Evolutionary conservation across 2,888 invertebrate genomes (phyloP), one percentile per base, ranked within the genome.

Genomic region (Cheiracanthium punctorium): DNA sequence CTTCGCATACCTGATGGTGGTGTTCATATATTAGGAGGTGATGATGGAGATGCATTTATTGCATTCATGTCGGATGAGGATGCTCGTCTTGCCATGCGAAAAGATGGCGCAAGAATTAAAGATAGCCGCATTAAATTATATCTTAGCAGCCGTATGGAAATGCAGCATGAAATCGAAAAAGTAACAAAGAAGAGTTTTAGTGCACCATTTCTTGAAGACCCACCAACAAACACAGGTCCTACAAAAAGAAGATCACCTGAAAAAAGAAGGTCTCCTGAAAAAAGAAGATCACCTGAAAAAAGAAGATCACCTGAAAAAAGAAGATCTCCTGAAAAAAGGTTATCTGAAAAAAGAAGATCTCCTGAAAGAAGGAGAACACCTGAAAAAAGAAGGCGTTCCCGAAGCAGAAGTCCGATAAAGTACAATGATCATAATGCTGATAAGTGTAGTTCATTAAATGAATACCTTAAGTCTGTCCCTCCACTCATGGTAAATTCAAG

Each of bases 31-130:
- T 97, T 99, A 91, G 99, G 99, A 90, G 99, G 99, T 90, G 97
- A 98, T 92, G 95, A 96, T 90, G 99, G 99, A 91, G 99, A 99
- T 94, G 99, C 98, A 89, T 99, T 98, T 94, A 99, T 99, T 93
- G 99, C 98, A 90, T 99, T 99, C 95, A 96, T 96, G 91, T 97
- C 98, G 89, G 99, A 99, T 92, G 99, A 99, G 93, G 99, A 99
- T 92, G 99, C 99, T 12, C 95, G 99, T 0, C 96, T 97, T 93
- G 99, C 97, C 52, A 98, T 99, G 96, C 95, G 95, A 93, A 93
- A 95, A 89, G 96, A 96, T 92, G 95, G 96, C 87, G 95, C 96
- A 30, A 95, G 95, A 91, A 95, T 99, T 89, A 98, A 98, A 92
- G 96, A 96, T 90, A 94, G 95, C 86, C 96, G 96, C 92, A 95